Evolutionary conservation across 2,888 invertebrate genomes (phyloP).

Genomic region (Polietes domitor): DNA sequence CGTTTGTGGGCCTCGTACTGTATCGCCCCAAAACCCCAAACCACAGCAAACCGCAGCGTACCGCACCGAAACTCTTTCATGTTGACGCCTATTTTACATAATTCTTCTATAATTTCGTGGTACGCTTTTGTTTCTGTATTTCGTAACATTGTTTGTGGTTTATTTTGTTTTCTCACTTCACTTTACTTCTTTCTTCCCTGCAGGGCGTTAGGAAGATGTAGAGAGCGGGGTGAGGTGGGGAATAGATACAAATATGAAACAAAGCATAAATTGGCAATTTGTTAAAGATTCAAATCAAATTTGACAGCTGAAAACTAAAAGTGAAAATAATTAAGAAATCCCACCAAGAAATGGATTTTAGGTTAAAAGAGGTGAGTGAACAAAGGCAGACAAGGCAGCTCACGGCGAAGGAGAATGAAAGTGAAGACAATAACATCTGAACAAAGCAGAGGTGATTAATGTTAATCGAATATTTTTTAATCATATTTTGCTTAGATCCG

Average conservation of each 20-base stretch:
- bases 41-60: too few species aligned
- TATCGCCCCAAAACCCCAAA: too few species aligned
- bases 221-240: too few species aligned
- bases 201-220: not conserved
- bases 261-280: constrained; percentile 30
- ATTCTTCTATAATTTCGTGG: not conserved
- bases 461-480: not conserved
- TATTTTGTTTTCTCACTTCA: not conserved
- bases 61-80: not conserved
- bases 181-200: not conserved
- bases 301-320: constrained; percentile 37
- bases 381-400: not conserved
- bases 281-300: constrained; percentile 20
- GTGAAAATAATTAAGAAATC: constrained; percentile 40
- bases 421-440: not conserved
- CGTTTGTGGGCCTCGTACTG: not conserved
- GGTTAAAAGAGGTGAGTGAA: not conserved
- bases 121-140: not conserved
- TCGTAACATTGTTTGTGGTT: constrained; percentile 18
- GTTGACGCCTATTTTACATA: constrained; percentile 44
- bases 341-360: not conserved
- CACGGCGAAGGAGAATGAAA: not conserved
- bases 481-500: not conserved
- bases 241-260: not conserved
- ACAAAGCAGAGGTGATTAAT: constrained; percentile 2